phyloP scores from a whole-genome alignment of 2,113 vertebrate species.

The Chloebia gouldiae region DNA sequence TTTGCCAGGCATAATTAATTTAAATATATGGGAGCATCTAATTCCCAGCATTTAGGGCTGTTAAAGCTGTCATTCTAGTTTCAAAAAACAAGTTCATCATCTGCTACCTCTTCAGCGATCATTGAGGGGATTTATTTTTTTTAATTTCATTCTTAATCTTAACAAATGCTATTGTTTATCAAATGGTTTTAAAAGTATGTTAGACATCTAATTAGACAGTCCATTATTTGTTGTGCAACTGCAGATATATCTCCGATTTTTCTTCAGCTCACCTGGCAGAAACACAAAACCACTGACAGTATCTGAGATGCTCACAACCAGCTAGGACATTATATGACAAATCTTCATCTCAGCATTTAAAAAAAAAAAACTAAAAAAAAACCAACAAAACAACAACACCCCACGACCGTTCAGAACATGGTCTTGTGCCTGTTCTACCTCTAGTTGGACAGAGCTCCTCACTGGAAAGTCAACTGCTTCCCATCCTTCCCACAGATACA shows the following conservation, averaged over 20 bases:
- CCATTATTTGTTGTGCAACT: background rate
- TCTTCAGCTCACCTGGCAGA: background rate
- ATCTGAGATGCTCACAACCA: background rate
- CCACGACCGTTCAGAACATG: background rate
- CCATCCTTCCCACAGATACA: background rate
- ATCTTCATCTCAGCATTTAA: background rate
- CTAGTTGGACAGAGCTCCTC: background rate
- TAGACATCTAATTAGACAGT: background rate
- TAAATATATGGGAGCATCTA: background rate
- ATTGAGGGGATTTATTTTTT: background rate
- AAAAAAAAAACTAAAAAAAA: too few relatives aligned
- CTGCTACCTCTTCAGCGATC: background rate
- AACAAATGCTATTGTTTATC: background rate
- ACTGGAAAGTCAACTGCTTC: background rate
- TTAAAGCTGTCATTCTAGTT: background rate
- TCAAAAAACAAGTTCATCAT: background rate
- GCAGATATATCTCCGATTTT: background rate
- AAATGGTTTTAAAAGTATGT: background rate
- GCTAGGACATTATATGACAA: background rate
- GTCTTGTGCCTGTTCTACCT: background rate
- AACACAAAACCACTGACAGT: background rate
- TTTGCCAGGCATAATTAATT: background rate
- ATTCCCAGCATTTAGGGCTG: background rate
- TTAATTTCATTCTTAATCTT: background rate
- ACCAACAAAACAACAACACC: too few relatives aligned